phyloP scores from a whole-genome alignment of 2,888 invertebrate species.

The Polyploca ridens region DNA sequence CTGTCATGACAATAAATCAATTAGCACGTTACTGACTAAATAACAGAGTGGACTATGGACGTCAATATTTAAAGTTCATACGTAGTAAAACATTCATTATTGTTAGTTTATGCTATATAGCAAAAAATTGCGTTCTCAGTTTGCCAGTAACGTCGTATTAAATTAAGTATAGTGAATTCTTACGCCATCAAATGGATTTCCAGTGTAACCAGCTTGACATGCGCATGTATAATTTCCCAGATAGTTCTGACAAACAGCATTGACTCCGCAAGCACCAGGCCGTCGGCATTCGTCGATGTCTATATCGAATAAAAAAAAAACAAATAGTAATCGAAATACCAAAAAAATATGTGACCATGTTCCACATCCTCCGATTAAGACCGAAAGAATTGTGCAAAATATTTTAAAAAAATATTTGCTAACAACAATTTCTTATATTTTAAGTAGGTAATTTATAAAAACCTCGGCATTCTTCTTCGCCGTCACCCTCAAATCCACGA shows the following conservation, averaged over 20 bases:
- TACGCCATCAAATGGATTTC: constrained; percentile 88
- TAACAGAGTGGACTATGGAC: no score
- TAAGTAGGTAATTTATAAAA: constrained; percentile 18
- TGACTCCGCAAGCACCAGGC: constrained; percentile 92
- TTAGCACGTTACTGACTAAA: not conserved
- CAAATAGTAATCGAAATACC: not conserved
- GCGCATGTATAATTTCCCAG: constrained; percentile 95
- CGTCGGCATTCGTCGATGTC: constrained; percentile 95
- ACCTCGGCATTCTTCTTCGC: constrained; percentile 94
- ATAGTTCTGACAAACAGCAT: constrained; percentile 92
- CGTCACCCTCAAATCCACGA: constrained; percentile 95
- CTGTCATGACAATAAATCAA: not conserved
- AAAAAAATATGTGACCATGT: not conserved
- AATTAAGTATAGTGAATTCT: constrained; percentile 34
- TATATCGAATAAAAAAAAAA: constrained; percentile 51
- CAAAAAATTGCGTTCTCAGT: not conserved
- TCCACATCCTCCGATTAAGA: no score
- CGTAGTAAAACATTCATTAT: not conserved
- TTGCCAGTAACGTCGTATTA: not conserved
- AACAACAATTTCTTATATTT: no score
- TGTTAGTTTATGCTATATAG: not conserved
- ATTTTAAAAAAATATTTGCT: no score
- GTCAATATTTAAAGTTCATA: no score
- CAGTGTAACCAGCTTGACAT: constrained; percentile 92
- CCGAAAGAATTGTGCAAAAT: not conserved